These are phyloP conservation scores for Thaumetopoea pityocampa DNA, from an alignment of 1,140 invertebrate species.

Conservation along the genomic window DNA sequence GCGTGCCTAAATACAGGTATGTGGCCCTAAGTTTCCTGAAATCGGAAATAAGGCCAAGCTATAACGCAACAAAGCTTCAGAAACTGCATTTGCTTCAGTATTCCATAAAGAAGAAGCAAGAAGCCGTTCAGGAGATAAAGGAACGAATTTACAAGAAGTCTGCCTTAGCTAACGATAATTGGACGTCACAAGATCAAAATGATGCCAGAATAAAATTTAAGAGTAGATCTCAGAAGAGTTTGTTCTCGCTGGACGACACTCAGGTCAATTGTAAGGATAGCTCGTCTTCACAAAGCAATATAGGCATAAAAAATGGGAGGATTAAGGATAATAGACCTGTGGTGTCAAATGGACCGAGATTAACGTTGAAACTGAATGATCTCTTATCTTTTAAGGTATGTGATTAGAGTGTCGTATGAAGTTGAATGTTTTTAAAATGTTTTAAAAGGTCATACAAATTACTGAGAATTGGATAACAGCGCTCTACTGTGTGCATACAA, in stretches of 20 bases:
- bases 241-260: slow-evolving; percentile 51
- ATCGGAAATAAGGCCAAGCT: slow-evolving; percentile 83
- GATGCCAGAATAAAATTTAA: slow-evolving; percentile 37
- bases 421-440: no score
- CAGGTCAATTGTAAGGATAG: slow-evolving; percentile 32
- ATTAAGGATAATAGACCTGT: slow-evolving; percentile 42
- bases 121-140: slow-evolving; percentile 68
- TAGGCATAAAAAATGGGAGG: slow-evolving; percentile 46
- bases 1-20: slow-evolving; percentile 58
- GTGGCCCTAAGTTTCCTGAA: slow-evolving; percentile 67
- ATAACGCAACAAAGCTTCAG: slow-evolving; percentile 83
- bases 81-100: slow-evolving; percentile 69
- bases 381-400: slow-evolving; percentile 64
- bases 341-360: slow-evolving; percentile 49
- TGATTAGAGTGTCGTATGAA: no score
- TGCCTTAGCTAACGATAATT: slow-evolving; percentile 47
- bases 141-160: slow-evolving; percentile 70
- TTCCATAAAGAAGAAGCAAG: slow-evolving; percentile 67
- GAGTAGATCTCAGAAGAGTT: slow-evolving; percentile 51
- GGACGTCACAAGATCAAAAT: slow-evolving; percentile 23
- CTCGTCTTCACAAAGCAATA: slow-evolving; percentile 41
- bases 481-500: no score
- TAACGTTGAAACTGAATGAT: slow-evolving; percentile 66
- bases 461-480: no score
- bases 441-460: no score